Base-by-base conservation (phyloP, 1,140 invertebrate genomes). In the Lerema accius region DNA sequence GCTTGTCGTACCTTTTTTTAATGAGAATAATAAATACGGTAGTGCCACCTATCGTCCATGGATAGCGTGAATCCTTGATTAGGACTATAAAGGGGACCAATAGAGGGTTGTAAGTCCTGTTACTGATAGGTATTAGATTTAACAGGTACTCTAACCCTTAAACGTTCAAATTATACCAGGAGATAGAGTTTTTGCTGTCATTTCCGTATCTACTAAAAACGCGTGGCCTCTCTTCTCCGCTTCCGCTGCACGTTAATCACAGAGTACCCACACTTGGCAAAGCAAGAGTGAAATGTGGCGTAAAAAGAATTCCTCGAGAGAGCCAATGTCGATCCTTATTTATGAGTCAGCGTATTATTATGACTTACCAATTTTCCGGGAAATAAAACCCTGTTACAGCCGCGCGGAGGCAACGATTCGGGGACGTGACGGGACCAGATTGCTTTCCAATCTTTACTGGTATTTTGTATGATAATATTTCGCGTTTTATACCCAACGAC, bases 321-420 rank as follows among this genome's bases (percentile, higher is more conserved):
- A 74, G 74, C 80, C 83, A 82, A 84, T 84, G 84, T 67, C 84
- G 82, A 86, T 84, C 83, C 78, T 86, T 86, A 86, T 88, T 86
- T 88, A 88, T 83, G 83, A 84, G 68, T 84, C 82, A 83, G 82
- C 80, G 78, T 80, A 85, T 88, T 88, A 88, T 88, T 88, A 88
- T 88, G 85, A 88, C 82, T 86, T 73, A 83, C 77, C 84, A 87
- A 87, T 87, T 87, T 87, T 87, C 83, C 84, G 80, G 76, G 65
- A 82, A 86, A 87, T 87, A 87, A 88, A 88, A 84, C 50, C 73
- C 73, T 73, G 78, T 83, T 80, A 76, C 81, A 78, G 71, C 65
- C 63, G 46, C 72, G 65, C 59, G 65, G 51, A 37, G 60, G 49
- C 49, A 39, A 63, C 76, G 69, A 71, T 65, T 51, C 62, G 63